Evolutionary conservation across 2,888 invertebrate species (phyloP).

Genomic region (Eumacrocentrus americanus): DNA sequence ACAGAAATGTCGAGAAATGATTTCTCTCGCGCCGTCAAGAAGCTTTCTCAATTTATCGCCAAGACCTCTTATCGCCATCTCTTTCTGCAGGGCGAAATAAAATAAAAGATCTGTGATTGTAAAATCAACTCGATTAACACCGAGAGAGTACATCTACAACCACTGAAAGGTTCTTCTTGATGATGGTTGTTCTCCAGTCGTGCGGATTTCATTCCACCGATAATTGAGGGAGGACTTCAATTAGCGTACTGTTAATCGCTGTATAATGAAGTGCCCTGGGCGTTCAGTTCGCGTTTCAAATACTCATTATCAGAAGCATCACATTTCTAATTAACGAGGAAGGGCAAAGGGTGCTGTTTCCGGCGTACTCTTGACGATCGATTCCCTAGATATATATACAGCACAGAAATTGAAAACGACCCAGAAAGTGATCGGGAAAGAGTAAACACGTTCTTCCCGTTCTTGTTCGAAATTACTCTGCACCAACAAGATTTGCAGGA

Average conservation of each 20-base stretch:
- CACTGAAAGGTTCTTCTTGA: constrained; percentile 13
- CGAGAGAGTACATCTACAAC: constrained; percentile 8
- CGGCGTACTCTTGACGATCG: background rate
- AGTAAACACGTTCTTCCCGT: background rate
- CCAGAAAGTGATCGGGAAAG: background rate
- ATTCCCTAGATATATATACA: background rate
- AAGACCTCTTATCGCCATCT: constrained; percentile 15
- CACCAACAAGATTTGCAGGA: background rate
- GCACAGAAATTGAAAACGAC: background rate
- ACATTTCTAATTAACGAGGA: constrained; percentile 54
- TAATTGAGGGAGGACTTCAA: constrained; percentile 56
- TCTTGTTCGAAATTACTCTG: constrained; percentile 9
- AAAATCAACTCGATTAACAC: constrained; percentile 26
- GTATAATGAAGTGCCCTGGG: constrained; percentile 43
- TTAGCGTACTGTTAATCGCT: constrained; percentile 55
- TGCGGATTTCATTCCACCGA: constrained; percentile 39
- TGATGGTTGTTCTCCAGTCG: constrained; percentile 32
- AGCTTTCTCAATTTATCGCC: constrained; percentile 16
- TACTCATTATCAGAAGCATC: constrained; percentile 53
- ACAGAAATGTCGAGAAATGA: constrained; percentile 24
- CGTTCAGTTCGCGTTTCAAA: constrained; percentile 44
- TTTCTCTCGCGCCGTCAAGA: constrained; percentile 16
- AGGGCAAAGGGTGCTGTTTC: constrained; percentile 14
- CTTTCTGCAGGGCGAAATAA: background rate
- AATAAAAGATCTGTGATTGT: constrained; percentile 11